A percentile compares a stretch with the other conserved stretches of the same genome.
These are phyloP conservation scores for Trichopria drosophilae DNA, from an alignment of 2,888 invertebrate species.

Conservation along the genomic window DNA sequence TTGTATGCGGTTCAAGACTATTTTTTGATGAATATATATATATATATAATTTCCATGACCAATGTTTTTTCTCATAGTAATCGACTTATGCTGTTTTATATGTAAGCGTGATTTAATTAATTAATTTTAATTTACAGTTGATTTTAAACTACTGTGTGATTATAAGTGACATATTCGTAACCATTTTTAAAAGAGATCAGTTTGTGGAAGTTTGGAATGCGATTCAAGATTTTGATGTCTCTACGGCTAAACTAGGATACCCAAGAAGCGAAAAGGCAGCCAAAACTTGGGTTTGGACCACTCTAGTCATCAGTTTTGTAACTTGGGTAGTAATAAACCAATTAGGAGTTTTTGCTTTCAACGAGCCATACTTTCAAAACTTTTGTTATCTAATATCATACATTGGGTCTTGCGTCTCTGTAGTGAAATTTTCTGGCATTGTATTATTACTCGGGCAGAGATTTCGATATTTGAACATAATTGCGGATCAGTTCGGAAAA, in stretches of 20 bases:
- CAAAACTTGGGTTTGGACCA: constrained; percentile 36
- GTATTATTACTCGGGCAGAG: constrained; percentile 44
- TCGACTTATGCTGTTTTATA: too few relatives aligned
- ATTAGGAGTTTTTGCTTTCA: constrained; percentile 45
- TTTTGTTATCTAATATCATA: constrained; percentile 44
- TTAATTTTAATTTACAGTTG: constrained; percentile 32
- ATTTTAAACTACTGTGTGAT: constrained; percentile 39
- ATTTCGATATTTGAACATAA: constrained; percentile 45
- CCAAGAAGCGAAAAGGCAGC: constrained; percentile 33
- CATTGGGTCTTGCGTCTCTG: constrained; percentile 37
- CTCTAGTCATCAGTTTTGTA: constrained; percentile 27
- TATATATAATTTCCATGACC: too few relatives aligned
- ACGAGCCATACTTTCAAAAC: constrained; percentile 42
- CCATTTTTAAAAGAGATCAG: constrained; percentile 30
- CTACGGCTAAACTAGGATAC: constrained; percentile 41
- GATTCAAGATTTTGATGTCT: constrained; percentile 47
- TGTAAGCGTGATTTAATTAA: background rate
- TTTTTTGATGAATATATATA: too few relatives aligned
- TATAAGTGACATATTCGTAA: constrained; percentile 35
- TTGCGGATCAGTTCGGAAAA: too few relatives aligned
- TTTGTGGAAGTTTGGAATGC: constrained; percentile 45
- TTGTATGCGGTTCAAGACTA: too few relatives aligned
- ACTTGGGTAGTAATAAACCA: constrained; percentile 42
- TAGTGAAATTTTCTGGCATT: constrained; percentile 46
- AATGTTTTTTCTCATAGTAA: too few relatives aligned